Base-by-base conservation (phyloP, 2,113 vertebrate genomes). In the Oophaga pumilio region DNA sequence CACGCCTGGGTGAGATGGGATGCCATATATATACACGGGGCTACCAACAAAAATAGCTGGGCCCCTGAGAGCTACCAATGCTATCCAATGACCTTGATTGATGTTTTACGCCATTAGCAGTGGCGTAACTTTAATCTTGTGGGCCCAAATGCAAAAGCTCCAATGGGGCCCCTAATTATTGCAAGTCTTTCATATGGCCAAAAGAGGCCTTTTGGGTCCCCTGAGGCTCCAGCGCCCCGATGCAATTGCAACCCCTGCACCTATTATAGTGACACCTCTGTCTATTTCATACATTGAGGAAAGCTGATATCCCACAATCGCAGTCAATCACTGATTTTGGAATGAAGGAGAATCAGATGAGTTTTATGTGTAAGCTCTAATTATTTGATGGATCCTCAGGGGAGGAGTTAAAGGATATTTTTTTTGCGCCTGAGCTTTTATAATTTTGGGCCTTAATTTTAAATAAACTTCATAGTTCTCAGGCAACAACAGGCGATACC, bases 1-100 rank as follows among this genome's bases (percentile, higher is more conserved):
- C 97, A 10, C 92, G 97, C 92, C 93, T 93, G 0, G 94, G 96
- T 91, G 92, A 96, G 96, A 94, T 15, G 26, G 33, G 6, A 11
- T 10, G 8, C 79, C 20, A 50, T 17, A 79, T 59, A 2, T 15
- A 15, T 49, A 43, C 33, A 49, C 28, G 2, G 28, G 10, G 14
- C 24, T 33, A 4, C 12, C 8, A 24, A 24, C 64, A 66, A 1
- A 66, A 66, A 66, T 66, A 69, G 26, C 66, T 26, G 24, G 66
- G 66, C 20, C 20, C 22, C 62, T 10, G 62, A 66, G 9, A 66
- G 2, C 18, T 66, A 5, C 20, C 18, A 7, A 22, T 22, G 7
- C 6, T 62, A 62, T 22, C 20, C 60, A 22, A 62, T 20, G 22
- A 62, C 60, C 20, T 62, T 9, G 18, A 62, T 62, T 9, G 18